Conservation (phyloP, 2,797 vertebrate genomes). For the Caiman crocodilus region DNA sequence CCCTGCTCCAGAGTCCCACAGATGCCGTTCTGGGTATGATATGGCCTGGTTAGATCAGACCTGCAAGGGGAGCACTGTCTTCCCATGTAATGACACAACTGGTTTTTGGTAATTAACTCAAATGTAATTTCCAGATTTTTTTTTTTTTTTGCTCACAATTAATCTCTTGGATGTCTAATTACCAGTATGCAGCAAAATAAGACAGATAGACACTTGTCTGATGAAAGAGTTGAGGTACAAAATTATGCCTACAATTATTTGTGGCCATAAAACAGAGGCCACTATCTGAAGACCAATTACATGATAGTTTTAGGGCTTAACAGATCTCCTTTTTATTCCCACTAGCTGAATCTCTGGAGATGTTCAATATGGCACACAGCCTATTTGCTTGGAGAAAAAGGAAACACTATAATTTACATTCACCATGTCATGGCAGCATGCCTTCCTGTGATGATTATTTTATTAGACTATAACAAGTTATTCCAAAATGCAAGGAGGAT, state of each 20-base stretch:
- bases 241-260: constrained; percentile 24
- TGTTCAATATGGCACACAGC: fast-evolving
- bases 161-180: background rate
- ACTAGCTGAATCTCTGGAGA: fast-evolving
- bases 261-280: constrained; percentile 26
- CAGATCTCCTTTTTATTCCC: background rate
- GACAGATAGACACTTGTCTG: background rate
- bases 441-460: background rate
- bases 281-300: background rate
- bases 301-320: background rate
- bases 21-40: background rate
- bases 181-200: background rate
- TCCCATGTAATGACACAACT: background rate
- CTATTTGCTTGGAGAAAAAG: background rate
- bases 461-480: background rate
- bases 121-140: fast-evolving
- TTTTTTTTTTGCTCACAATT: background rate
- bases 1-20: background rate
- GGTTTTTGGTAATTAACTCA: background rate
- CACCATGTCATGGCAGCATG: background rate
- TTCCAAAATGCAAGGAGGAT: too few species aligned
- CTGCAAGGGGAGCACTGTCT: background rate
- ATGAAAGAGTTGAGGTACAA: background rate
- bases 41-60: background rate
- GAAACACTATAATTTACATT: background rate